phyloP scores from a whole-genome alignment of 35 echinoderm and acorn worm genomes.

The Apostichopus californicus region DNA sequence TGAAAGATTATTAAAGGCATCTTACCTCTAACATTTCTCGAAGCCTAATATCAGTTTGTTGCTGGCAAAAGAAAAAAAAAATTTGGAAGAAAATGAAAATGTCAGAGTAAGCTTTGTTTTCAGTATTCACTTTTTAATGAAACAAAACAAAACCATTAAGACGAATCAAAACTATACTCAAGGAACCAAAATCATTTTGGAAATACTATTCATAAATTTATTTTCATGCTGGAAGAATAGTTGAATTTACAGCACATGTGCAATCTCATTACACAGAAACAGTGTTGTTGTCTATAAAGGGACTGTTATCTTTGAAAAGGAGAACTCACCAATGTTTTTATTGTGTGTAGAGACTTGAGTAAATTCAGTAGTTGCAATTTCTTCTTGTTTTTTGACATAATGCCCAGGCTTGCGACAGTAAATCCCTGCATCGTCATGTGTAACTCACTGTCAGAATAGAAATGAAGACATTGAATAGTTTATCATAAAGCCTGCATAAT shows the following conservation, averaged over 20 bases:
- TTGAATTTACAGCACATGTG: too few species aligned
- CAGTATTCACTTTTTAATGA: too few species aligned
- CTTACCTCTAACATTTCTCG: constrained; percentile 90
- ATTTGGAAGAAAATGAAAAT: background rate
- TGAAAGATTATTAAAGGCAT: background rate
- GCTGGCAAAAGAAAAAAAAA: constrained; percentile 59
- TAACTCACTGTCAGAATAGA: constrained; percentile 73
- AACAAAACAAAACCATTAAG: too few species aligned
- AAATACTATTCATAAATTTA: too few species aligned
- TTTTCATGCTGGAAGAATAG: too few species aligned
- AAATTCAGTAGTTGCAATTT: constrained; percentile 74
- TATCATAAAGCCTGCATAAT: too few species aligned
- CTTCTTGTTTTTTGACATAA: constrained; percentile 85
- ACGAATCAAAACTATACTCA: too few species aligned
- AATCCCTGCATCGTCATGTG: constrained; percentile 80
- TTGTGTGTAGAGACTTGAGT: constrained; percentile 84
- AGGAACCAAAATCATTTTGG: too few species aligned
- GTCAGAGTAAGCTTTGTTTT: too few species aligned
- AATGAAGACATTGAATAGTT: background rate
- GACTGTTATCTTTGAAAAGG: too few species aligned
- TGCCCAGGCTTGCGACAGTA: constrained; percentile 83
- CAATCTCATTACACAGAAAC: too few species aligned
- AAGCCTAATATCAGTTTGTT: constrained; percentile 93
- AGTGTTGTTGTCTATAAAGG: too few species aligned
- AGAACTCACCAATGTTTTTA: constrained; percentile 86